These are phyloP conservation scores for Euphonia xanthogaster DNA, from an alignment of 2,797 vertebrate genomes.

Conservation along the genomic window DNA sequence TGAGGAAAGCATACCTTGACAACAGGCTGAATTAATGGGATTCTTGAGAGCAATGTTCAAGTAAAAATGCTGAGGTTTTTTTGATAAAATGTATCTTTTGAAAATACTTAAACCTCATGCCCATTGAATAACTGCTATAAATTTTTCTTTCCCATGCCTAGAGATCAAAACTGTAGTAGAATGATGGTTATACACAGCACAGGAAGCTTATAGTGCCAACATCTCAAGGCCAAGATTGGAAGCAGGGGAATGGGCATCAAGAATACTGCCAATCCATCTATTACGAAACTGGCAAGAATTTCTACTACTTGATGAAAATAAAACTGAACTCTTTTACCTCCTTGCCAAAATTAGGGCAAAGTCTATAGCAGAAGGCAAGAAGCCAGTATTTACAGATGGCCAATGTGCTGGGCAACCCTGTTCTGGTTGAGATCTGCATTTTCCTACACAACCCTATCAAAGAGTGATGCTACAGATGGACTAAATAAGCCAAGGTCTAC, in stretches of 20 bases:
- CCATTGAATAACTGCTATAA: neutral
- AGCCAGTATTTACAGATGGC: conserved; percentile 41
- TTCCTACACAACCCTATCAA: neutral
- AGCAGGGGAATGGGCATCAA: conserved; percentile 5
- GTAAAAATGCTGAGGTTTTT: neutral
- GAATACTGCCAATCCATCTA: conserved; percentile 23
- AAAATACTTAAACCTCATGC: neutral
- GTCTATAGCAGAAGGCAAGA: conserved; percentile 23
- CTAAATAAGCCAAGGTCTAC: neutral
- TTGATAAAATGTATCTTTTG: neutral
- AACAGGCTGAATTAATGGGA: neutral
- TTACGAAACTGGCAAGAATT: conserved; percentile 40
- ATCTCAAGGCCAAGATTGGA: neutral
- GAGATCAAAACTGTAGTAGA: neutral
- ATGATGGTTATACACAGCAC: neutral
- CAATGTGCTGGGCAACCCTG: neutral
- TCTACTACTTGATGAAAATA: conserved; percentile 34
- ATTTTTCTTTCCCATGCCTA: neutral
- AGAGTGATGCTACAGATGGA: neutral
- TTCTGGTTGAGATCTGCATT: neutral
- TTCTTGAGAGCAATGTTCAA: rapidly evolving
- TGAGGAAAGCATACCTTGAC: neutral
- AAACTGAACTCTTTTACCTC: neutral
- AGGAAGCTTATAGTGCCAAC: neutral
- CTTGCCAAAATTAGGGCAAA: conserved; percentile 27